phyloP scores from a whole-genome alignment of 2,888 invertebrate genomes.

The Adelphocoris suturalis region DNA sequence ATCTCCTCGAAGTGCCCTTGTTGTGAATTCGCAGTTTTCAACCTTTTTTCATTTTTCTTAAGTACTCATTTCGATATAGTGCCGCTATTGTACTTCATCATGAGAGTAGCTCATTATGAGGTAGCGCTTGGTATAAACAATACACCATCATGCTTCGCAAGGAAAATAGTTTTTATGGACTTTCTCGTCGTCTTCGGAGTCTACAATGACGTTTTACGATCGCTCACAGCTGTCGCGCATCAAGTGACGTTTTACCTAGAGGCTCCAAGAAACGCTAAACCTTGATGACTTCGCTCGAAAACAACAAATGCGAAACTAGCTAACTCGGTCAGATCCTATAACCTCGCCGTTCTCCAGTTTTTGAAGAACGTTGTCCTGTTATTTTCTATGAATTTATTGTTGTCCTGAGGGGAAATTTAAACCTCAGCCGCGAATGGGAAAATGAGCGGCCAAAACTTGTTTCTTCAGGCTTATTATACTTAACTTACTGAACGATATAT shows the following conservation, averaged over 20 bases:
- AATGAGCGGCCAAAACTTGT: background rate
- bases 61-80: background rate
- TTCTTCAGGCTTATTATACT: too few species aligned
- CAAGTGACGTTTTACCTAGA: background rate
- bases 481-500: too few species aligned
- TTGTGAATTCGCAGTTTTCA: background rate
- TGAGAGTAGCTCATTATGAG: background rate
- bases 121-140: constrained; percentile 20
- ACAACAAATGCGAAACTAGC: background rate
- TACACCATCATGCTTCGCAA: constrained; percentile 8
- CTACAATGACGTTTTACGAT: constrained; percentile 10
- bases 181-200: constrained; percentile 6
- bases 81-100: background rate
- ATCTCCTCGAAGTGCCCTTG: background rate
- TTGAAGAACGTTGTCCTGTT: background rate
- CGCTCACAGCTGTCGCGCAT: constrained; percentile 2
- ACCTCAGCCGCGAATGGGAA: background rate
- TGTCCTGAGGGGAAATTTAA: background rate
- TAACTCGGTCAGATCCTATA: background rate
- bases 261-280: background rate
- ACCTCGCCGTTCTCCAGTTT: too few species aligned
- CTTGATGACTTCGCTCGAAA: background rate
- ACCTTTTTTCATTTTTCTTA: background rate
- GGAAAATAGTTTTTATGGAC: constrained; percentile 1
- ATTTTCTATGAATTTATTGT: background rate